These are phyloP conservation scores for Parthenolecanium corni DNA, from an alignment of 2,888 invertebrate species.

Conservation along the genomic window DNA sequence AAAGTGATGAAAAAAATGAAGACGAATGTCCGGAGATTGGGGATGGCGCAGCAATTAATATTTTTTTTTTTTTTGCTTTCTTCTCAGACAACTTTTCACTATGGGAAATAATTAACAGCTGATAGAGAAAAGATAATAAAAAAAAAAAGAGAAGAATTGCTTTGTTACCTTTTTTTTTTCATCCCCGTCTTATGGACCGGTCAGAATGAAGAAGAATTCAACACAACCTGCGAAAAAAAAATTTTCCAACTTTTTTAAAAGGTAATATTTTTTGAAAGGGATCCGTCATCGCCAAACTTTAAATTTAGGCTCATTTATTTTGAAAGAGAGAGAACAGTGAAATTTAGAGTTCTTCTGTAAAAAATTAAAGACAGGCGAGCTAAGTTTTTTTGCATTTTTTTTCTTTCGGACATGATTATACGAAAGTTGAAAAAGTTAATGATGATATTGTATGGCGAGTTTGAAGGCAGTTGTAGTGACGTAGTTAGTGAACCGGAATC, in stretches of 20 bases:
- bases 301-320: constrained; percentile 22
- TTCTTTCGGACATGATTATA: too few relatives aligned
- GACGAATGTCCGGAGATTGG: constrained; percentile 26
- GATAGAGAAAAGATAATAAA: constrained; percentile 13
- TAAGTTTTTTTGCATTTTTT: too few relatives aligned
- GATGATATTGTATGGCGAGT: too few relatives aligned
- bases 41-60: constrained; percentile 17
- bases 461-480: too few relatives aligned
- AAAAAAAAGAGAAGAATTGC: constrained; percentile 3
- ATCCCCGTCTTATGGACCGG: neutral
- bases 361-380: too few relatives aligned
- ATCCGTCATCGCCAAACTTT: constrained; percentile 25
- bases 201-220: constrained; percentile 12
- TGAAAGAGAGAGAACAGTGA: neutral
- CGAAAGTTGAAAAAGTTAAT: too few relatives aligned
- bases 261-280: constrained; percentile 1
- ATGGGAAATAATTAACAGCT: constrained; percentile 23
- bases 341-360: too few relatives aligned
- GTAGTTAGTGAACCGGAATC: too few relatives aligned
- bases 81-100: constrained; percentile 14
- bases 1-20: constrained; percentile 27
- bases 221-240: constrained; percentile 6
- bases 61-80: constrained; percentile 20
- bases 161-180: constrained; percentile 7
- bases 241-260: constrained; percentile 19